Evolutionary conservation across 2,797 vertebrate genomes (phyloP), one percentile per base, ranked within the genome.

Genomic region (Pipistrellus kuhlii): DNA sequence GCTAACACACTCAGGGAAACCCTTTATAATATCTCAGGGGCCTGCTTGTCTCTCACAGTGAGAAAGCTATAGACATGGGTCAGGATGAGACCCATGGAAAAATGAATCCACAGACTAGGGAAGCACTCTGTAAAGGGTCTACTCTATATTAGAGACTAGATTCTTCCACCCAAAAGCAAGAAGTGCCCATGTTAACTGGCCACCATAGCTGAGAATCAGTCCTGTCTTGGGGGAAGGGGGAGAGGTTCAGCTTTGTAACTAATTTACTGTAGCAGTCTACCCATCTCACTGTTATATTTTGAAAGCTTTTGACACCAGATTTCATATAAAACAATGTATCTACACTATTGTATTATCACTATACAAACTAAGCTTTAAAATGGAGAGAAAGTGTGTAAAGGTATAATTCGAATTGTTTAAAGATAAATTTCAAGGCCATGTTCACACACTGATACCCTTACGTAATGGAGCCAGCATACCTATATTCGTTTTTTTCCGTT

Each of bases 401-500:
- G 59, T 77, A 53, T 8, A 89, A 46, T 75, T 85, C 77, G 48
- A 82, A 72, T 86, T 62, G 35, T 48, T 86, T 84, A 73, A 51
- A 88, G 94, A 71, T 78, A 27, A 30, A 88, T 90, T 57, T 66
- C 73, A 38, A 85, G 94, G 69, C 93, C 25, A n/a, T 68, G 46
- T 41, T 82, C 85, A 48, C 0, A 90, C 95, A 81, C 85, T 86
- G 55, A 32, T 20, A 10, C 23, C 72, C 12, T 32, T 59, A 64
- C 76, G 46, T 13, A 85, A 90, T 44, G 75, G 55, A 93, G 46
- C 35, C 48, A 82, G 93, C 95, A 44, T 98, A 98, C 98, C 98
- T 98, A 14, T 97, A 95, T 94, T 98, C 97, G 77, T 93, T 95
- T 96, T 93, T 94, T 90, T 95, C 96, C 78, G 51, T 91, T 96